phyloP scores from a whole-genome alignment of 2,113 vertebrate species.

The Scophthalmus maximus region DNA sequence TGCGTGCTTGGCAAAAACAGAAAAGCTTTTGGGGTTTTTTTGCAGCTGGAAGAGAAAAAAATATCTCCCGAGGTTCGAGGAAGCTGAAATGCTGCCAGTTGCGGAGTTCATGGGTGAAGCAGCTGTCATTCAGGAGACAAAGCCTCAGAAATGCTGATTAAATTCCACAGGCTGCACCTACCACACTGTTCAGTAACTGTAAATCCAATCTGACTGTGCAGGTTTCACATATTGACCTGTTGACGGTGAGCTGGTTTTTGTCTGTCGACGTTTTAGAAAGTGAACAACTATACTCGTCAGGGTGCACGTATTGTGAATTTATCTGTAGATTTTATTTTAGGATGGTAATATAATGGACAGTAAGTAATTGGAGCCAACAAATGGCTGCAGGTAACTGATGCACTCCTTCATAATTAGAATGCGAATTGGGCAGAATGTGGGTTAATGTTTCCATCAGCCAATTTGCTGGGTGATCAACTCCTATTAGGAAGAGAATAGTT shows the following conservation, averaged over 20 bases:
- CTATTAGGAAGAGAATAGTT: slow-evolving; percentile 15
- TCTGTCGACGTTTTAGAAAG: not conserved
- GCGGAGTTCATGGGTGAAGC: slow-evolving; percentile 33
- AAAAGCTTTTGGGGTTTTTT: slow-evolving; percentile 17
- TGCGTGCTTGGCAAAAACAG: slow-evolving; percentile 39
- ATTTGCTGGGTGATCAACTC: slow-evolving; percentile 25
- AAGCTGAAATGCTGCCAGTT: slow-evolving; percentile 44
- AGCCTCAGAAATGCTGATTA: slow-evolving; percentile 10
- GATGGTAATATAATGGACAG: not conserved
- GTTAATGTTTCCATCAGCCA: slow-evolving; percentile 25
- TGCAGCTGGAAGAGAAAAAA: slow-evolving; percentile 47
- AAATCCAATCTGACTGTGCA: slow-evolving; percentile 31
- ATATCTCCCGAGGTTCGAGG: slow-evolving; percentile 33
- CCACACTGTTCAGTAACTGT: not conserved
- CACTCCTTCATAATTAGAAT: slow-evolving; percentile 52
- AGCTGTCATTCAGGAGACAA: slow-evolving; percentile 23
- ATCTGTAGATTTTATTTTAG: slow-evolving; percentile 10
- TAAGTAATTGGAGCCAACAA: slow-evolving; percentile 36
- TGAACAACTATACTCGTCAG: not conserved
- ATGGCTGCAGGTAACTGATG: slow-evolving; percentile 38
- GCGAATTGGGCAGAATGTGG: slow-evolving; percentile 37
- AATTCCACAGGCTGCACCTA: slow-evolving; percentile 10
- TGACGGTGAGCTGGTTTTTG: slow-evolving; percentile 7
- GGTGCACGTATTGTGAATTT: not conserved
- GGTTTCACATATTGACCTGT: slow-evolving; percentile 37